Evolutionary conservation across 2,797 vertebrate species (phyloP), one percentile per base, ranked within the genome.

Genomic region (Eulemur albifrons): DNA sequence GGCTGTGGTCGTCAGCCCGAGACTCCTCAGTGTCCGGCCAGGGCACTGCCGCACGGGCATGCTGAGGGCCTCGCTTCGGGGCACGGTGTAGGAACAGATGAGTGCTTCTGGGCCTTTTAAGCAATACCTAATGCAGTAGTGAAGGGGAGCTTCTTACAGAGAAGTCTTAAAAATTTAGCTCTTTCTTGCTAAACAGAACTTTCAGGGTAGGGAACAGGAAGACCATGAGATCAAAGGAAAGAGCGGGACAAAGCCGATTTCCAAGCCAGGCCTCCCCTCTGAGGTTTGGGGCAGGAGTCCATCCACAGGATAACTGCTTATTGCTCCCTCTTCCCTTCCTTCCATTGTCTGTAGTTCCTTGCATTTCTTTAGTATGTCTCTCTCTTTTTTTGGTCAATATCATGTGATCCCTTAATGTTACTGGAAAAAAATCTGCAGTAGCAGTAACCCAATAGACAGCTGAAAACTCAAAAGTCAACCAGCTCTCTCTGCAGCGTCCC

Each of bases 291-390:
- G 45, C 86, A 18, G 45, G 8, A 0, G 1, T 12, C 15, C 23
- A 27, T 17, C 13, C 7, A 0, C 17, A 40, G 40, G 40, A 40
- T 4, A 8, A 6, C 7, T 13, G 0, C 32, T 18, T 20, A n/a
- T 9, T 2, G 20, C 12, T n/a, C 30, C 32, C 32, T 32, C 79
- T 43, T 32, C 38, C 70, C 76, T 59, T 69, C 43, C 48, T n/a
- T 12, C 57, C 17, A 0, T 12, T 54, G 23, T 32, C 67, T 43
- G 0, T 0, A 18, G 27, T 40, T 52, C 15, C 15, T 30, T 73
- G 15, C 65, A 82, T 45, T 38, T 27, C 40, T 69, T 81, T 45
- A 25, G 2, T 2, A 4, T 70, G 14, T 20, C 32, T 38, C 79
- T 93, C 69, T 70, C 54, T 70, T 69, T 38, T n/a, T n/a, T 17